Evolutionary conservation across 2,888 invertebrate genomes (phyloP).

Genomic region (Sisyra terminalis): DNA sequence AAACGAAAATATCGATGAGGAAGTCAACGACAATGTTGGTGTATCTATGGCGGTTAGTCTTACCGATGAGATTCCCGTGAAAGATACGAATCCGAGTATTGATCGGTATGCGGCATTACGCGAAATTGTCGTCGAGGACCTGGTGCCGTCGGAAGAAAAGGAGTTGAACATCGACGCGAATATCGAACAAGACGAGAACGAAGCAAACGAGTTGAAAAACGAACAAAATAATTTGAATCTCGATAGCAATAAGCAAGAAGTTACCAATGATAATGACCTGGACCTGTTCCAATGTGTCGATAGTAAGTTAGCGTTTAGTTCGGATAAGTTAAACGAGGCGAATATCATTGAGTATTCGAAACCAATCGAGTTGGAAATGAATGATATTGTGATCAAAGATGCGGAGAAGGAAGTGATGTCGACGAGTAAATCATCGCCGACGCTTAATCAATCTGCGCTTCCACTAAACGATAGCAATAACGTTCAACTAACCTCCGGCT

Average conservation of each 20-base stretch:
- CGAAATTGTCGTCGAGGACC: constrained; percentile 49
- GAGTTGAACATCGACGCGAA: constrained; percentile 17
- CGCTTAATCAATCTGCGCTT: constrained; percentile 25
- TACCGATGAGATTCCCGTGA: constrained; percentile 16
- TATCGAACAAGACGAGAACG: constrained; percentile 26
- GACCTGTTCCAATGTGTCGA: constrained; percentile 6
- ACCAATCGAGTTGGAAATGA: constrained; percentile 11
- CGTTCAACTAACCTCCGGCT: constrained; percentile 35
- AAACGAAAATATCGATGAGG: constrained; percentile 8
- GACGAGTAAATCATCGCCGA: constrained; percentile 12
- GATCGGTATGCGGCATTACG: constrained; percentile 71
- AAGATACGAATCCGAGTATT: constrained; percentile 28
- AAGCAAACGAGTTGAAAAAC: constrained; percentile 19
- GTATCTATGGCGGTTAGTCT: constrained; percentile 25
- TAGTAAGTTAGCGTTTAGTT: constrained; percentile 1
- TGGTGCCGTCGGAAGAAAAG: constrained; percentile 25
- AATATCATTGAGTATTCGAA: constrained; percentile 12
- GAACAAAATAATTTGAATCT: constrained; percentile 15
- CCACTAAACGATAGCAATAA: constrained; percentile 24
- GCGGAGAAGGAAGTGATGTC: constrained; percentile 9
- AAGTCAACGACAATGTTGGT: constrained; percentile 28
- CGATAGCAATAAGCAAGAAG: constrained; percentile 13
- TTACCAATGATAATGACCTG: constrained; percentile 12
- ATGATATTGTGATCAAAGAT: constrained; percentile 9
- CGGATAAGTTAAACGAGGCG: constrained; percentile 10